Percentiles rank a stretch among this genome's conserved stretches.
phyloP scores from a whole-genome alignment of 2,113 vertebrate species.

The Neolamprologus sp. region DNA sequence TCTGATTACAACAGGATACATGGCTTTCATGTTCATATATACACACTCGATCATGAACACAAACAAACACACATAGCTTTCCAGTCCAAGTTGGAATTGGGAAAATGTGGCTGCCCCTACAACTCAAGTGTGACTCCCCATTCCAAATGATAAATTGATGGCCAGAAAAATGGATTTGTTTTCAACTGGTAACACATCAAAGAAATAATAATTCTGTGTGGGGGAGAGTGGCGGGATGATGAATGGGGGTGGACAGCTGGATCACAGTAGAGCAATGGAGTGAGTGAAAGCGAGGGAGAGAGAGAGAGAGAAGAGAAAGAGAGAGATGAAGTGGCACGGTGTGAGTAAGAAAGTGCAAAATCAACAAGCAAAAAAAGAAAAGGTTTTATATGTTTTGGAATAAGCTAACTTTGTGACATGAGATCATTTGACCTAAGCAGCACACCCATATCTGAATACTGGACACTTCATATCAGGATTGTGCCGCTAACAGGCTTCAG shows the following conservation, averaged over 20 bases:
- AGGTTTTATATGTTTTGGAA: background rate
- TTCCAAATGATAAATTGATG: constrained; percentile 77
- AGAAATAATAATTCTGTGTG: constrained; percentile 77
- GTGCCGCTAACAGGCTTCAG: background rate
- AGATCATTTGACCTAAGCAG: background rate
- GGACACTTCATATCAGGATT: background rate
- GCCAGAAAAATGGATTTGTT: constrained; percentile 80
- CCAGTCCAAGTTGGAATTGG: constrained; percentile 22
- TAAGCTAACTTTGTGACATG: background rate
- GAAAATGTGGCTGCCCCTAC: constrained; percentile 58
- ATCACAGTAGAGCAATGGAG: constrained; percentile 69
- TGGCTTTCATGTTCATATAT: background rate
- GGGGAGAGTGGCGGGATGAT: constrained; percentile 71
- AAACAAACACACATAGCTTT: background rate
- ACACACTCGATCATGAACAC: background rate
- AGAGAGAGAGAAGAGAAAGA: background rate
- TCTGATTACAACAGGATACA: background rate
- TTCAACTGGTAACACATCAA: constrained; percentile 78
- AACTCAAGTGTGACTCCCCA: constrained; percentile 73
- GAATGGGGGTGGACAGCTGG: constrained; percentile 72
- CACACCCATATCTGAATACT: background rate
- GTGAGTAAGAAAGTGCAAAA: constrained; percentile 5
- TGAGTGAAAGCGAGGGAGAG: constrained; percentile 44
- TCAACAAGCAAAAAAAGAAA: constrained; percentile 61
- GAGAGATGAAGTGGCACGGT: background rate